phyloP scores from a whole-genome alignment of 1,140 invertebrate species.

The Diprion similis region DNA sequence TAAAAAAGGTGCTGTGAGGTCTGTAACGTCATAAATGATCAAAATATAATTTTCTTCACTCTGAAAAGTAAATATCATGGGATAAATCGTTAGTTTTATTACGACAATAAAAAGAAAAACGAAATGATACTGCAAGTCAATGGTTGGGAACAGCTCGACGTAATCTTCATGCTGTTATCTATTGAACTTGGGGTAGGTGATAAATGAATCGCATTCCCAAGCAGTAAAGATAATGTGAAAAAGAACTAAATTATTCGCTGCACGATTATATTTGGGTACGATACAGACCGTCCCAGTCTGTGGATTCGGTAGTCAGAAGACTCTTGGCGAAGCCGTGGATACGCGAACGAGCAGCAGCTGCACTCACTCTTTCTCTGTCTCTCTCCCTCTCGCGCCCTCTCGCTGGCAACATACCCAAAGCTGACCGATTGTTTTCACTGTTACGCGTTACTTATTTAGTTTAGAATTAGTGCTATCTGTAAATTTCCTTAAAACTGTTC shows the following conservation, averaged over 20 bases:
- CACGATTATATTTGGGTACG: conserved; percentile 10
- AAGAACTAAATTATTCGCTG: neutral
- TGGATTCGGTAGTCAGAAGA: conserved; percentile 60
- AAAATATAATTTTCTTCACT: too few species aligned
- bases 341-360: conserved; percentile 63
- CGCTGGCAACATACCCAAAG: conserved; percentile 57
- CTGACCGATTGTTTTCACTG: conserved; percentile 43
- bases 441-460: neutral
- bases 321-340: conserved; percentile 65
- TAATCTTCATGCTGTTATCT: neutral
- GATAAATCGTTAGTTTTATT: neutral
- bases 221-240: neutral
- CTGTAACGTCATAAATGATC: too few species aligned
- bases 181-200: neutral
- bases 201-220: conserved; percentile 7
- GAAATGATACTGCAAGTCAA: too few species aligned
- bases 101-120: neutral
- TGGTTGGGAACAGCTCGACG: too few species aligned
- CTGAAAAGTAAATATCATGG: neutral
- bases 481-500: too few species aligned
- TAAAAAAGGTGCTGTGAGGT: too few species aligned
- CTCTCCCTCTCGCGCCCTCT: conserved; percentile 59
- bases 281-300: conserved; percentile 61
- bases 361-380: conserved; percentile 59
- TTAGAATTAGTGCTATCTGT: neutral